These are phyloP conservation scores for Mesitornis unicolor DNA, from an alignment of 2,113 vertebrate species.

Conservation along the genomic window DNA sequence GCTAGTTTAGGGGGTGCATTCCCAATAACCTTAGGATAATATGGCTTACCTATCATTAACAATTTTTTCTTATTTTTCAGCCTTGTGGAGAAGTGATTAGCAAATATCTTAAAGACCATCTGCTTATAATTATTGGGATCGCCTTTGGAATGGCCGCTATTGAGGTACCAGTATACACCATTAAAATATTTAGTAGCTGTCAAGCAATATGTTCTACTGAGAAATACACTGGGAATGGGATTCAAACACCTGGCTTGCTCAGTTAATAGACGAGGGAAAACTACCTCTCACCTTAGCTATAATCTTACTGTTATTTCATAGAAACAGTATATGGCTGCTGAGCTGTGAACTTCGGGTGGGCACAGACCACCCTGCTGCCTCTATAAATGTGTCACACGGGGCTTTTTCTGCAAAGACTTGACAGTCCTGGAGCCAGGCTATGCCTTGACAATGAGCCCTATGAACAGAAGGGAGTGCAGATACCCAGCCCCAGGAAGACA, in stretches of 20 bases:
- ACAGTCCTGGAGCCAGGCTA: background rate
- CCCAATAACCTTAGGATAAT: background rate
- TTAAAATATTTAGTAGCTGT: background rate
- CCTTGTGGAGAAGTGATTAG: slow-evolving; percentile 23
- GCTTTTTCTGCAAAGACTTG: background rate
- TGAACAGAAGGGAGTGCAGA: rapidly evolving
- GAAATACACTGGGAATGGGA: background rate
- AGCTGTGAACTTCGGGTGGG: background rate
- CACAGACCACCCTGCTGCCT: background rate
- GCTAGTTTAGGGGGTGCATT: background rate
- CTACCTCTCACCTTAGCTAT: background rate
- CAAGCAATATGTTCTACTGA: background rate
- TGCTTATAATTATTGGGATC: slow-evolving; percentile 60
- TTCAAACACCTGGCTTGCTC: slow-evolving; percentile 17
- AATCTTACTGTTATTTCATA: background rate
- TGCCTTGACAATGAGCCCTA: background rate
- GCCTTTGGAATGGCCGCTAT: slow-evolving; percentile 75
- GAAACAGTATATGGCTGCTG: background rate
- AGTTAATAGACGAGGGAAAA: background rate
- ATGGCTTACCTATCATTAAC: background rate
- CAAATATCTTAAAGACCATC: background rate
- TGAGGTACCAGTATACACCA: slow-evolving; percentile 67
- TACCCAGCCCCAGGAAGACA: rapidly evolving
- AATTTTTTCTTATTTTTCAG: slow-evolving; percentile 57
- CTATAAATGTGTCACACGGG: background rate